phyloP scores from a whole-genome alignment of 2,113 vertebrate species.

The Plestiodon gilberti region DNA sequence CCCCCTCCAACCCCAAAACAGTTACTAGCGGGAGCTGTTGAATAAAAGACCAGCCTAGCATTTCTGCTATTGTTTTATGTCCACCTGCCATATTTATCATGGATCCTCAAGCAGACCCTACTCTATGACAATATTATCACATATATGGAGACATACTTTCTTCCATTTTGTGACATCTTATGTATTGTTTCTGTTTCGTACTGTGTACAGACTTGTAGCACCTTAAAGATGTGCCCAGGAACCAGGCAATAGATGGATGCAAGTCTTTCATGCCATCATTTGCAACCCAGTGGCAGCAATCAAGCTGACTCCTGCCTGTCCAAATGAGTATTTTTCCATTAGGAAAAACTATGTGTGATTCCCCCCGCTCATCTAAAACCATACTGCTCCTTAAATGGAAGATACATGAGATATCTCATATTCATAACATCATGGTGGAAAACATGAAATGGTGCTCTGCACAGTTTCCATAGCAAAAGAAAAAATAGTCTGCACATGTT shows the following conservation, averaged over 20 bases:
- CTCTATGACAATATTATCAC: not conserved
- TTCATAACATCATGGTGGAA: not conserved
- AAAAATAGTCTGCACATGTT: not conserved
- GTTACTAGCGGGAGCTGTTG: too few species aligned
- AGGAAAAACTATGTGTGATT: not conserved
- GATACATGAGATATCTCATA: not conserved
- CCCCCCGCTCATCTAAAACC: not conserved
- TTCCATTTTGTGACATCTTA: not conserved
- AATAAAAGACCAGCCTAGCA: not conserved
- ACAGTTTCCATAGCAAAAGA: not conserved
- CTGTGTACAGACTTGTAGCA: too few species aligned
- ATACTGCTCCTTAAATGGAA: not conserved
- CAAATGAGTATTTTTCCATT: too few species aligned
- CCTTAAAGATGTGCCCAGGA: too few species aligned
- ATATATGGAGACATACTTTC: not conserved
- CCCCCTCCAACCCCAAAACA: too few species aligned
- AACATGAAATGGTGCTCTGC: not conserved
- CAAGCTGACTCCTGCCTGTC: too few species aligned
- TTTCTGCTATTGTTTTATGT: rapidly evolving
- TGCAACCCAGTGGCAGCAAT: too few species aligned
- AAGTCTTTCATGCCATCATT: too few species aligned
- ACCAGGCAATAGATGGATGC: too few species aligned
- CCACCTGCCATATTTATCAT: rapidly evolving
- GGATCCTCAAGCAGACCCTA: rapidly evolving
- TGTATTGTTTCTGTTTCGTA: not conserved